Evolutionary conservation across 1,140 invertebrate species (phyloP).

Genomic region (Batillaria attramentaria): DNA sequence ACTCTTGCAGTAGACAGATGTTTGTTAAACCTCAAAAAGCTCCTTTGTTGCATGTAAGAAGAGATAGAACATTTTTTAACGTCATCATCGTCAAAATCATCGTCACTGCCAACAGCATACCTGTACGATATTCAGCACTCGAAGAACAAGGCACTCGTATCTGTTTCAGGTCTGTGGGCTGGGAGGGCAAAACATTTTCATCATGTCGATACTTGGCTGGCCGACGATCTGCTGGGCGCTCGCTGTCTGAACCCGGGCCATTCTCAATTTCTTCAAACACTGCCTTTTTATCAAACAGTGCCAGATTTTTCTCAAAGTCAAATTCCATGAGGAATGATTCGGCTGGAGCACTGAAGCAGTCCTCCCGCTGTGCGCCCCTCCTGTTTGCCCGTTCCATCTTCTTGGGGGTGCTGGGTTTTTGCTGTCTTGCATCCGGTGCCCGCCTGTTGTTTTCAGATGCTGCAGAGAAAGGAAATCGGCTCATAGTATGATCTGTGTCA

Average conservation of each 20-base stretch:
- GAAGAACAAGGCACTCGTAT: slow-evolving; percentile 80
- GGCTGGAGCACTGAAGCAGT: slow-evolving; percentile 78
- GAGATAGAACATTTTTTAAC: no score
- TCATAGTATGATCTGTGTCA: background rate
- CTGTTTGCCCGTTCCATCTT: slow-evolving; percentile 59
- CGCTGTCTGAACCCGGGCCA: slow-evolving; percentile 37
- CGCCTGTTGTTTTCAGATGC: slow-evolving; percentile 42
- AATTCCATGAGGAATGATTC: slow-evolving; percentile 80
- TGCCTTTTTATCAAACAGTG: slow-evolving; percentile 87
- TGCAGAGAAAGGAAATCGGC: slow-evolving; percentile 32
- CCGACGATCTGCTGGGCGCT: slow-evolving; percentile 40
- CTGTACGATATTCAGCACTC: slow-evolving; percentile 83
- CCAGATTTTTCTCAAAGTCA: slow-evolving; percentile 95
- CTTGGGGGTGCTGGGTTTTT: slow-evolving; percentile 53
- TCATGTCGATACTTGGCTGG: slow-evolving; percentile 81
- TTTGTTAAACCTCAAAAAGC: no score
- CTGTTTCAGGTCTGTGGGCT: slow-evolving; percentile 79
- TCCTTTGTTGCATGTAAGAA: no score
- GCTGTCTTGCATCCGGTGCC: slow-evolving; percentile 2
- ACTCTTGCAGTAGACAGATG: background rate
- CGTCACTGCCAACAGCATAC: slow-evolving; percentile 54
- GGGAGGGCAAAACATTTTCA: slow-evolving; percentile 85
- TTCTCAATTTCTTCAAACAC: slow-evolving; percentile 82
- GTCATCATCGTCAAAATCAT: background rate
- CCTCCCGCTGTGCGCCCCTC: slow-evolving; percentile 64